A percentile compares a stretch with the other conserved stretches of the same genome.
Conservation (phyloP, 2,888 invertebrate genomes). For the Ectobius pallidus region DNA sequence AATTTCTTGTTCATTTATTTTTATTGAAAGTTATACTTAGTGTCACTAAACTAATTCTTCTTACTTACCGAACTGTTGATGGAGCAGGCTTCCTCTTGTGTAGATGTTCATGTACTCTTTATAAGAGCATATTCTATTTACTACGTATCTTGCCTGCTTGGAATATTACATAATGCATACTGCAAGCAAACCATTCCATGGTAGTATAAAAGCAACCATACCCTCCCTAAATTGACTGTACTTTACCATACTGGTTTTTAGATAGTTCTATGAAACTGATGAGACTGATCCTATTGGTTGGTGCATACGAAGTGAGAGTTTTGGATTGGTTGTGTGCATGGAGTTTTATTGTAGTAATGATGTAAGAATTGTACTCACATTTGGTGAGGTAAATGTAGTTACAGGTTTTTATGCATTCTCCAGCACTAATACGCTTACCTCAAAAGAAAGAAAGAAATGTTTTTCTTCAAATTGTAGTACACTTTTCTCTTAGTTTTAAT, state of each 20-base stretch:
- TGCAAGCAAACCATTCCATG: conserved; percentile 37
- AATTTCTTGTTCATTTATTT: too few relatives aligned
- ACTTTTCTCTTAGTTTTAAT: conserved; percentile 22
- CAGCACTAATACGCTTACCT: conserved; percentile 41
- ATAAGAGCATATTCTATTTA: conserved; percentile 37
- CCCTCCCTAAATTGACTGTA: not conserved
- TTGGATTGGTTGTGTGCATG: conserved; percentile 24
- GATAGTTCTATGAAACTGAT: conserved; percentile 19
- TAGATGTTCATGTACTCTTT: conserved; percentile 40
- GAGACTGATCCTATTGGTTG: conserved; percentile 35
- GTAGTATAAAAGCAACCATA: conserved; percentile 31
- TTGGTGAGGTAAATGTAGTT: conserved; percentile 21
- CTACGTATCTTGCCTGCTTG: conserved; percentile 35
- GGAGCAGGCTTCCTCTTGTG: conserved; percentile 38
- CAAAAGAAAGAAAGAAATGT: not conserved
- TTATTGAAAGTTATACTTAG: too few relatives aligned
- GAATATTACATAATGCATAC: conserved; percentile 28
- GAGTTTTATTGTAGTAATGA: not conserved
- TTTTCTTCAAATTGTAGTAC: conserved; percentile 1
- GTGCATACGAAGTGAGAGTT: conserved; percentile 11
- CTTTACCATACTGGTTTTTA: conserved; percentile 19
- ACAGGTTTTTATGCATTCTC: conserved; percentile 41
- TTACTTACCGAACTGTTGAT: conserved; percentile 32
- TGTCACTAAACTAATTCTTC: too few relatives aligned
- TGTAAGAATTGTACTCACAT: not conserved